Percentiles rank a stretch among this genome's conserved stretches.
Conservation (phyloP, 1,140 invertebrate genomes). For the Bombus balteatus region DNA sequence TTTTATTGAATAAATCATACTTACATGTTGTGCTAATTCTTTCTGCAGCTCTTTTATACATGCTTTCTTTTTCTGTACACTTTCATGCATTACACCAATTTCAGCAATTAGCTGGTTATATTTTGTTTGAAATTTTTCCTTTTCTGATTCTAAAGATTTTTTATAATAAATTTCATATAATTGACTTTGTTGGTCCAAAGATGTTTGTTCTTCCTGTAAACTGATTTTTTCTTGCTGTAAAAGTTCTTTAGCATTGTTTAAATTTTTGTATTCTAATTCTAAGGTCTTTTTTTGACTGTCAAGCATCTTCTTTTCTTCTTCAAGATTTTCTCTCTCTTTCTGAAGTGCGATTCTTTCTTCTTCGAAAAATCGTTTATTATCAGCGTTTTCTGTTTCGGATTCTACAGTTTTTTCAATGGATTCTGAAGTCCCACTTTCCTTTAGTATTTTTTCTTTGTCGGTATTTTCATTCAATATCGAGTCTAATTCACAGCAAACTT, state of each 20-base stretch:
- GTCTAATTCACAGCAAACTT: constrained; percentile 10
- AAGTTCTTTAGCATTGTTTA: constrained; percentile 41
- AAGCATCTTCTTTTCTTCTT: constrained; percentile 52
- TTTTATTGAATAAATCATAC: neutral
- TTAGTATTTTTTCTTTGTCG: constrained; percentile 41
- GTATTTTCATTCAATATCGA: constrained; percentile 1
- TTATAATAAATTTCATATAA: constrained; percentile 66
- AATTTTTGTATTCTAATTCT: constrained; percentile 20
- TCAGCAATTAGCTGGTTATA: constrained; percentile 1
- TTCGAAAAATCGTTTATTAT: neutral
- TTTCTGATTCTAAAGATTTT: constrained; percentile 39
- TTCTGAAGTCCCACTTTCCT: neutral
- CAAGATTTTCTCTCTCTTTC: constrained; percentile 27
- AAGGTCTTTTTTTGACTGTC: constrained; percentile 36
- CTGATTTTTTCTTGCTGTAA: constrained; percentile 59
- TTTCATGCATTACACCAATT: neutral
- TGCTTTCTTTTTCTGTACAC: neutral
- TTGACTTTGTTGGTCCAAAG: constrained; percentile 69
- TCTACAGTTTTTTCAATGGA: constrained; percentile 14
- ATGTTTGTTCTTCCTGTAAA: constrained; percentile 69
- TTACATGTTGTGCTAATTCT: neutral
- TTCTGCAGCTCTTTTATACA: neutral
- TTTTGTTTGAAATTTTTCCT: constrained; percentile 23
- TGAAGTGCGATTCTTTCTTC: constrained; percentile 1
- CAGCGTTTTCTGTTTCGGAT: constrained; percentile 1